Base-by-base conservation (phyloP, 1,140 invertebrate genomes). In the Augochlora pura region DNA sequence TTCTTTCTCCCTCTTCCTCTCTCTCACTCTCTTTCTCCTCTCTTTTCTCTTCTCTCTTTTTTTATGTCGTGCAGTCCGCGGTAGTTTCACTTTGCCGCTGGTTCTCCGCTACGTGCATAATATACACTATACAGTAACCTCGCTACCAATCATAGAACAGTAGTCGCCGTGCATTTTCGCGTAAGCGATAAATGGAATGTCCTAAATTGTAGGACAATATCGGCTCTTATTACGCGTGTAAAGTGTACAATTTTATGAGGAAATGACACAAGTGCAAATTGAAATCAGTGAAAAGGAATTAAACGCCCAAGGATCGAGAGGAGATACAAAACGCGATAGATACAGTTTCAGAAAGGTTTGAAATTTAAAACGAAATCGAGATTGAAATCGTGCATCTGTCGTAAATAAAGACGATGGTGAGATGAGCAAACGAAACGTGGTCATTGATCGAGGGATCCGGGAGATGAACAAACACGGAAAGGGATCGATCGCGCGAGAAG, bases 61-160 rank as follows among this genome's bases (percentile, higher is more conserved):
- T n/a, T 21, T 57, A 57, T 14, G 25, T 68, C 63, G 80, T 54
- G 71, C 59, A 59, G 42, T 65, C 68, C 65, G 64, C 68, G 25
- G 64, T 39, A n/a, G 64, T 75, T 65, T 27, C 77, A 39, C 39
- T 68, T 64, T 75, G 81, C 39, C 73, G 67, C 69, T 85, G 76
- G 82, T 83, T 77, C 81, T 88, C 83, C 83, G 90, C 88, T 90
- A 90, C 90, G 88, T 86, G 86, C 88, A 89, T 91, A 88, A 90
- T 90, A 88, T 88, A 89, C 87, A 12, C 9, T 46, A 88, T 88
- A 88, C 87, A 85, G 77, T 82, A 89, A 87, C 82, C 78, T 86
- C 85, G 85, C 81, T 86, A 80, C 73, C 88, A 89, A 90, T 91
- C 90, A 90, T 92, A 91, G 91, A 92, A 85, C 90, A 83, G 79